Percentiles rank a stretch among this genome's conserved stretches.
These are phyloP conservation scores for Tholera decimalis DNA, from an alignment of 2,888 invertebrate genomes.

Conservation along the genomic window DNA sequence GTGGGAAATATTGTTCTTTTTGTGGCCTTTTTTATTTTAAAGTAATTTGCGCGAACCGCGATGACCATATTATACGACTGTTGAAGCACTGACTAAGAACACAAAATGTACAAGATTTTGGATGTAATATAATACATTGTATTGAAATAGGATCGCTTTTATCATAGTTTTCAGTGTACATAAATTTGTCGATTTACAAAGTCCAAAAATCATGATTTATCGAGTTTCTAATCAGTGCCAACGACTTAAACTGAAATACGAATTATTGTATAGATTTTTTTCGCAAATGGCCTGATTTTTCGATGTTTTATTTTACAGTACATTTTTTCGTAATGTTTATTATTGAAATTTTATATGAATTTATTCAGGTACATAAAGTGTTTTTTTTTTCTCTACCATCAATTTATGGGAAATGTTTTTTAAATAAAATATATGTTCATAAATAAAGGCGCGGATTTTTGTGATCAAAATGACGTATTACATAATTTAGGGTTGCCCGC, in stretches of 20 bases:
- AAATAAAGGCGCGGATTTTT: constrained; percentile 66
- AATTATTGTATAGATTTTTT: constrained; percentile 6
- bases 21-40: constrained; percentile 5
- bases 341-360: constrained; percentile 27
- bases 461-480: constrained; percentile 75
- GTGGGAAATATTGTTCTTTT: too few relatives aligned
- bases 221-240: not conserved
- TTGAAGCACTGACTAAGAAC: not conserved
- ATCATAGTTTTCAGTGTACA: not conserved
- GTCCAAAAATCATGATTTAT: not conserved
- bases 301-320: constrained; percentile 8
- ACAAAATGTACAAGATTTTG: not conserved
- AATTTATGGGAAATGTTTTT: constrained; percentile 47
- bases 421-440: constrained; percentile 69
- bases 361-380: constrained; percentile 26
- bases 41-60: not conserved
- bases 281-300: constrained; percentile 34
- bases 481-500: constrained; percentile 66
- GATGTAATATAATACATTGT: not conserved
- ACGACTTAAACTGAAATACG: not conserved
- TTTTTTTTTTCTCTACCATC: constrained; percentile 24
- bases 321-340: constrained; percentile 6
- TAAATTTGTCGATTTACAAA: too few relatives aligned
- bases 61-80: not conserved
- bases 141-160: not conserved